Percentiles rank a stretch among this genome's conserved stretches.
Evolutionary conservation across 2,888 invertebrate genomes (phyloP).

Genomic region (Danaus chrysippus): DNA sequence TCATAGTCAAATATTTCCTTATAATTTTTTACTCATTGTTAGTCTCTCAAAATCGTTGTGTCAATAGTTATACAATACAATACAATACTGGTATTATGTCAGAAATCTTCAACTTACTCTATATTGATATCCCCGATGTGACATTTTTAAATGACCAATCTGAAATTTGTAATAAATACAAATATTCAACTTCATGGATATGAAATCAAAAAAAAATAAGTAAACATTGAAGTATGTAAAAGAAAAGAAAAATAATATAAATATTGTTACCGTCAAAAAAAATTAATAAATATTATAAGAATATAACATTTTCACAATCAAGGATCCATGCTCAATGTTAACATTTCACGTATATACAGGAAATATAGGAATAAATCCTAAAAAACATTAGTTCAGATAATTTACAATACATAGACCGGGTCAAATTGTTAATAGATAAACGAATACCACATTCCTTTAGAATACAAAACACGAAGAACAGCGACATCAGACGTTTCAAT

Average conservation of each 20-base stretch:
- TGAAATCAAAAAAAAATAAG: background rate
- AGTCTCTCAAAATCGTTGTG: constrained; percentile 74
- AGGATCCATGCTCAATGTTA: background rate
- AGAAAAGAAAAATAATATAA: background rate
- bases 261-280: background rate
- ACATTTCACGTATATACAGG: background rate
- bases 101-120: constrained; percentile 36
- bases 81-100: constrained; percentile 36
- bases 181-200: constrained; percentile 17
- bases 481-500: constrained; percentile 31
- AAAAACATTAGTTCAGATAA: background rate
- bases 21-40: constrained; percentile 34
- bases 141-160: constrained; percentile 79
- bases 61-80: constrained; percentile 46
- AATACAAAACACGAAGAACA: background rate
- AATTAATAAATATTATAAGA: no score
- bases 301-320: background rate
- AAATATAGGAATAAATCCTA: background rate
- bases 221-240: background rate
- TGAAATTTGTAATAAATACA: constrained; percentile 49
- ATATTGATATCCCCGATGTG: constrained; percentile 69
- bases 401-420: background rate
- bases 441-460: background rate
- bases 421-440: background rate
- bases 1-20: constrained; percentile 14